These are phyloP conservation scores for Eonycteris spelaea DNA, from an alignment of 2,113 vertebrate genomes.

Conservation along the genomic window DNA sequence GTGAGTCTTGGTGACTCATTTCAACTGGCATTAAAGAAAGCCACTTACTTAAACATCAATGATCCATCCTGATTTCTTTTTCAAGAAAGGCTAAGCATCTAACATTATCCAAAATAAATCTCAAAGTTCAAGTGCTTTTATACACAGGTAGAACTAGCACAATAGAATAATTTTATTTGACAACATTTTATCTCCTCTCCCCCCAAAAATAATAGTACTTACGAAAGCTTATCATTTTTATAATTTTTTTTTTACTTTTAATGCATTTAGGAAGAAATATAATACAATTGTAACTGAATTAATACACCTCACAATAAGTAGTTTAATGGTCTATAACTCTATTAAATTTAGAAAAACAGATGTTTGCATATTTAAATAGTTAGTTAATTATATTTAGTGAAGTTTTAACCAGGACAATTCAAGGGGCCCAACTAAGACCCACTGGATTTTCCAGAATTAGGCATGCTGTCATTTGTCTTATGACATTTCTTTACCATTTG, in stretches of 20 bases:
- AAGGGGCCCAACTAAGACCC: neutral
- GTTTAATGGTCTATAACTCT: neutral
- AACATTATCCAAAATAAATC: neutral
- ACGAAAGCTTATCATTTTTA: constrained; percentile 1
- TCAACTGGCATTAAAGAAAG: neutral
- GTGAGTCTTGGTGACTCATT: neutral
- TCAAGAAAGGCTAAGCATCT: neutral
- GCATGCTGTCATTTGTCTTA: neutral
- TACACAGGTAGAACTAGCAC: neutral
- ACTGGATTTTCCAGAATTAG: neutral
- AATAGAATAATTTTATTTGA: neutral
- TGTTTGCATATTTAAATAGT: neutral
- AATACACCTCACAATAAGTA: neutral
- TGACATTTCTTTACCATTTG: neutral
- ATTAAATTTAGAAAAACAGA: neutral
- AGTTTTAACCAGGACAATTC: neutral
- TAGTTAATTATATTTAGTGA: neutral
- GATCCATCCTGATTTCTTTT: neutral
- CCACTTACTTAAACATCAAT: neutral
- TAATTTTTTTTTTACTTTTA: neutral
- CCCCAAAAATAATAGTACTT: neutral
- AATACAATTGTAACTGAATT: neutral
- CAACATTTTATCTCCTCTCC: neutral
- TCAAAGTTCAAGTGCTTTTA: neutral
- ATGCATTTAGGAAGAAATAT: neutral